Evolutionary conservation across 2,888 invertebrate genomes (phyloP).

Genomic region (Cryptus viduatorius): DNA sequence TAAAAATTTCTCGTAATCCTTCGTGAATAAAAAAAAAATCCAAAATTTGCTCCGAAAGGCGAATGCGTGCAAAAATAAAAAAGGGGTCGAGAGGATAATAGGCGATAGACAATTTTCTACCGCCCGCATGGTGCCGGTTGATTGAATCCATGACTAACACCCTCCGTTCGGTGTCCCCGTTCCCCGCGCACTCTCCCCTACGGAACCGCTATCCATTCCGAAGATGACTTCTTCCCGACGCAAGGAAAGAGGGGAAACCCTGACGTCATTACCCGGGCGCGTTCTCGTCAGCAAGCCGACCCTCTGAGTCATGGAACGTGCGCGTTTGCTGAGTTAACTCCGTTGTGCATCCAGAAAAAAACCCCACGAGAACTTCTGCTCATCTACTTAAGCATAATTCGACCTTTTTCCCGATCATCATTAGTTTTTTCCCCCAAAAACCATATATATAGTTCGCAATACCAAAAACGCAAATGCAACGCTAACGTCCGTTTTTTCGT

Average conservation of each 20-base stretch:
- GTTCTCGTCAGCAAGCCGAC: slow-evolving; percentile 80
- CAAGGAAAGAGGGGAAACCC: slow-evolving; percentile 73
- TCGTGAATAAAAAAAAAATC: too few relatives aligned
- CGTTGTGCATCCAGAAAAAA: neutral
- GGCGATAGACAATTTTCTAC: neutral
- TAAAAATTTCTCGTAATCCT: too few relatives aligned
- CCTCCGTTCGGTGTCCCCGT: slow-evolving; percentile 23
- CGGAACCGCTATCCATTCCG: slow-evolving; percentile 74
- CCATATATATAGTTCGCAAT: neutral
- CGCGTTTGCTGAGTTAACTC: slow-evolving; percentile 32
- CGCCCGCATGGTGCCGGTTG: slow-evolving; percentile 75
- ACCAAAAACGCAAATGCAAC: neutral
- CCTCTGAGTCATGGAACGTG: slow-evolving; percentile 81
- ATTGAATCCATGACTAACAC: slow-evolving; percentile 77
- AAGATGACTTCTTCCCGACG: slow-evolving; percentile 80
- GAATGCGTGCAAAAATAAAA: neutral
- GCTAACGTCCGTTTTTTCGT: slow-evolving; percentile 4
- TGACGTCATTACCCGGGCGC: slow-evolving; percentile 81
- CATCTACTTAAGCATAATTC: neutral
- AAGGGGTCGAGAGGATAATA: neutral
- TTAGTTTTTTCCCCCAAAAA: neutral
- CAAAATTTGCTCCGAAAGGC: neutral
- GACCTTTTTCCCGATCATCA: neutral
- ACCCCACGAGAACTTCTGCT: neutral
- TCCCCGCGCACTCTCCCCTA: slow-evolving; percentile 43